Percentiles rank a stretch among this genome's conserved stretches.
These are phyloP conservation scores for Pitta sordida DNA, from an alignment of 2,113 vertebrate genomes.

Conservation along the genomic window DNA sequence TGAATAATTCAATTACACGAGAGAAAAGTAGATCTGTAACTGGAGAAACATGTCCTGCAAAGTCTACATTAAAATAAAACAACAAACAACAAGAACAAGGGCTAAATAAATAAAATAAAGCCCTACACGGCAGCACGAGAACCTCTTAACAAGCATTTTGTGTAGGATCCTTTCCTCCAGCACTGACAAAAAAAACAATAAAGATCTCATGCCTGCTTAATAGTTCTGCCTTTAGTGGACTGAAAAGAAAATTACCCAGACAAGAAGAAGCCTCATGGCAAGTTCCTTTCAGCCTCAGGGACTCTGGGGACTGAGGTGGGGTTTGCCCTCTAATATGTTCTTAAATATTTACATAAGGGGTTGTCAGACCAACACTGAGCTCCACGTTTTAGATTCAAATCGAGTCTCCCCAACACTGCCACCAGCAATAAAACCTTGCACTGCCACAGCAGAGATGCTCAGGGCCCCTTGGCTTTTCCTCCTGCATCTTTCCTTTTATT, in stretches of 20 bases:
- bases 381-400: conserved; percentile 2
- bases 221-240: conserved; percentile 22
- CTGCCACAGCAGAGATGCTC: background rate
- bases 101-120: background rate
- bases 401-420: background rate
- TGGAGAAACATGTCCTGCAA: background rate
- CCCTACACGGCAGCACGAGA: background rate
- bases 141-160: conserved; percentile 2
- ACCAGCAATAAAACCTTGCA: background rate
- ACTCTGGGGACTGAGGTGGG: background rate
- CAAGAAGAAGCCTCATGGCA: conserved; percentile 1
- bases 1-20: background rate
- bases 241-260: conserved; percentile 12
- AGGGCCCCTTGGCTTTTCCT: background rate
- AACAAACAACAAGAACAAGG: background rate
- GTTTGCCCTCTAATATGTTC: background rate
- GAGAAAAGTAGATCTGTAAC: background rate
- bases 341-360: conserved; percentile 2
- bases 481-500: background rate
- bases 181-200: conserved; percentile 35
- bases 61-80: background rate
- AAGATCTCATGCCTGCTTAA: conserved; percentile 31
- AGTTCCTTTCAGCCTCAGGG: conserved; percentile 16
- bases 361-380: conserved; percentile 6
- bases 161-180: conserved; percentile 20